These are phyloP conservation scores for Globodera ellingtonae DNA, from an alignment of 1,140 invertebrate genomes.

Conservation along the genomic window DNA sequence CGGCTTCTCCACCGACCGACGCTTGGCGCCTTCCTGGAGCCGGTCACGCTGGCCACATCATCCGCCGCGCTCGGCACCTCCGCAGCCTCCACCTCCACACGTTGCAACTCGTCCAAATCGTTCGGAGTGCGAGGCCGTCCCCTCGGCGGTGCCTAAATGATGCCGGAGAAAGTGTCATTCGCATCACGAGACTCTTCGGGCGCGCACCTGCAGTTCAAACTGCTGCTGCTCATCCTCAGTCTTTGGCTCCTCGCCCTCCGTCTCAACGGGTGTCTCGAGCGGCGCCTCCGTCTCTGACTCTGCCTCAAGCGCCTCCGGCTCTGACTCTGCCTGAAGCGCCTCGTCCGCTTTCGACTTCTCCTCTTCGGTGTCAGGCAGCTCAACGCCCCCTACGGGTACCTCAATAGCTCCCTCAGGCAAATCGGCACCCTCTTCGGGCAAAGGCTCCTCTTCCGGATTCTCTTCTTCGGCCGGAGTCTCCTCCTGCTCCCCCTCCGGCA, in stretches of 20 bases:
- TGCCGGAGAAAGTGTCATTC: neutral
- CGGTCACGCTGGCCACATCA: neutral
- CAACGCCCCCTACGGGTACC: neutral
- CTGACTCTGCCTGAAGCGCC: slow-evolving; percentile 35
- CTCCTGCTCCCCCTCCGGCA: slow-evolving; percentile 30
- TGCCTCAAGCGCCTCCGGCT: slow-evolving; percentile 8
- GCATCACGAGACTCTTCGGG: neutral
- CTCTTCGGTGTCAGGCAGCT: slow-evolving; percentile 26
- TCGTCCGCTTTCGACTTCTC: slow-evolving; percentile 43
- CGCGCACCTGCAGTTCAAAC: slow-evolving; percentile 52
- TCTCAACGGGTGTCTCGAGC: neutral
- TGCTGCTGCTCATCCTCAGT: slow-evolving; percentile 33
- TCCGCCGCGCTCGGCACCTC: slow-evolving; percentile 19
- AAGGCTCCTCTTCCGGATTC: slow-evolving; percentile 29
- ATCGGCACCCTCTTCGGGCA: too few species aligned
- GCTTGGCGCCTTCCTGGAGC: slow-evolving; percentile 12
- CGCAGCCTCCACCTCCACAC: neutral
- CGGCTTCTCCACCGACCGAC: neutral
- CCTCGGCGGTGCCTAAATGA: slow-evolving; percentile 57
- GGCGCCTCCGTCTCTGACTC: neutral
- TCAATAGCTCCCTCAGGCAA: neutral
- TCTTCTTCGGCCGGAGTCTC: slow-evolving; percentile 12
- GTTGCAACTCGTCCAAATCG: slow-evolving; percentile 51
- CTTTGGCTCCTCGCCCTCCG: neutral
- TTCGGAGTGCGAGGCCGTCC: slow-evolving; percentile 60